Evolutionary conservation across 2,113 vertebrate species (phyloP).

Genomic region (Azemiops feae): DNA sequence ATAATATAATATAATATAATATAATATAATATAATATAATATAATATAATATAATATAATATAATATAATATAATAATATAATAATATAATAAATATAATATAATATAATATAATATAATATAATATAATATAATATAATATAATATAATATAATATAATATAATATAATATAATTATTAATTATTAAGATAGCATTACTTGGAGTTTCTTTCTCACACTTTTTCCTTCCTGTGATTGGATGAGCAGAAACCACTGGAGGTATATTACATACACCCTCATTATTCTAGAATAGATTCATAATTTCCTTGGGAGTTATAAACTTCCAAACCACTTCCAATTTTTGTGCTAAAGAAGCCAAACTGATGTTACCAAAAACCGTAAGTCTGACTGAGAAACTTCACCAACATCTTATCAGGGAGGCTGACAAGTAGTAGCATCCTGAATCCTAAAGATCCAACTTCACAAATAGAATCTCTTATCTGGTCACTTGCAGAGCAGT

Average conservation of each 20-base stretch:
- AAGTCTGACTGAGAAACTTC: neutral
- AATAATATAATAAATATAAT: too few relatives aligned
- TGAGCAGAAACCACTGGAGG: neutral
- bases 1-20: too few relatives aligned
- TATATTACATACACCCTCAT: neutral
- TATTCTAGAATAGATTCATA: neutral
- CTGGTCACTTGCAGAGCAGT: too few relatives aligned
- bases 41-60: too few relatives aligned
- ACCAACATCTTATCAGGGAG: neutral
- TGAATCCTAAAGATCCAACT: neutral
- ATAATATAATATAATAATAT: too few relatives aligned
- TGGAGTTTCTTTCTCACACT: neutral
- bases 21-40: too few relatives aligned
- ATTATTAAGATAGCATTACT: neutral
- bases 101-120: too few relatives aligned
- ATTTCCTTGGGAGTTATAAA: neutral
- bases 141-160: too few relatives aligned
- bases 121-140: too few relatives aligned
- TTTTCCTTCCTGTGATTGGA: neutral
- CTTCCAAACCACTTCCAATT: neutral
- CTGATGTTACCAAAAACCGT: neutral
- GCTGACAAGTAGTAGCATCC: neutral
- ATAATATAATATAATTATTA: too few relatives aligned
- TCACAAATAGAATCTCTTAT: neutral
- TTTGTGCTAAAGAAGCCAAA: neutral